phyloP scores from a whole-genome alignment of 2,888 invertebrate genomes.

The Gnatocerus cornutus region DNA sequence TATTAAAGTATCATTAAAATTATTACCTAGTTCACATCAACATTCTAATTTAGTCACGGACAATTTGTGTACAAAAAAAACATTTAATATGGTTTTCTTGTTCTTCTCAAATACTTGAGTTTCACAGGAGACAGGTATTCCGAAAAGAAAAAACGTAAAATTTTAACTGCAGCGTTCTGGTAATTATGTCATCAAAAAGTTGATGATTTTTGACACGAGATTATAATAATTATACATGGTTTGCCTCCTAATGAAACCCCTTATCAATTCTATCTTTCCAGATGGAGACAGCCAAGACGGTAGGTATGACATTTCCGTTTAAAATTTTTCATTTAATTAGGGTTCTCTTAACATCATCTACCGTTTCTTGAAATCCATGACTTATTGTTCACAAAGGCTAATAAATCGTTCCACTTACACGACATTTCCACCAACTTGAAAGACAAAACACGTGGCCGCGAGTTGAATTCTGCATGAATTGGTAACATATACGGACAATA shows the following conservation, averaged over 20 bases:
- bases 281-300: slow-evolving; percentile 34
- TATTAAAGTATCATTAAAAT: slow-evolving; percentile 51
- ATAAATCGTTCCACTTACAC: slow-evolving; percentile 35
- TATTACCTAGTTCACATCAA: slow-evolving; percentile 50
- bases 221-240: slow-evolving; percentile 55
- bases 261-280: slow-evolving; percentile 49
- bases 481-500: slow-evolving; percentile 48
- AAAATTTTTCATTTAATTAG: slow-evolving; percentile 45
- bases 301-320: slow-evolving; percentile 44
- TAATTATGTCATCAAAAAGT: slow-evolving; percentile 57
- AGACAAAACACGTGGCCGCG: slow-evolving; percentile 22
- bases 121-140: slow-evolving; percentile 31
- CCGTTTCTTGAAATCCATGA: too few species aligned
- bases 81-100: slow-evolving; percentile 44
- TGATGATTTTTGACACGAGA: slow-evolving; percentile 54
- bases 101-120: slow-evolving; percentile 33
- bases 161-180: slow-evolving; percentile 23
- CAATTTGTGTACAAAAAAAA: slow-evolving; percentile 44
- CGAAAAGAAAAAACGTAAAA: slow-evolving; percentile 12
- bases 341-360: not conserved
- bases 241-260: slow-evolving; percentile 54
- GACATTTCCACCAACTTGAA: slow-evolving; percentile 8
- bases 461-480: slow-evolving; percentile 36
- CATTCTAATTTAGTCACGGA: slow-evolving; percentile 52
- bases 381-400: too few species aligned